phyloP scores from a whole-genome alignment of 2,888 invertebrate species.

The Pardosa pseudoannulata region DNA sequence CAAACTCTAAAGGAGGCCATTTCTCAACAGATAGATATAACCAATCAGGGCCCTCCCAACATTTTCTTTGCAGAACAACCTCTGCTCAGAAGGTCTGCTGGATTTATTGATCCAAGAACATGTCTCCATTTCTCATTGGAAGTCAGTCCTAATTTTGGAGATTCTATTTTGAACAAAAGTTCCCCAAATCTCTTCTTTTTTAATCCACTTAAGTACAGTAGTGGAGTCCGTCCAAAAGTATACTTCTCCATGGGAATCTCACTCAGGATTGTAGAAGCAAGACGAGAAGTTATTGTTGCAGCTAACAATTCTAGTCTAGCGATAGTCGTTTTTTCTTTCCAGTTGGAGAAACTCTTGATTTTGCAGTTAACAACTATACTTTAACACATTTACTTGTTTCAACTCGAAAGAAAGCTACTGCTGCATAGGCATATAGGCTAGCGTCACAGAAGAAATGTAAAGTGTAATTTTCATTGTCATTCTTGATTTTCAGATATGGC shows the following conservation, averaged over 20 bases:
- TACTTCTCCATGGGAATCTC: no score
- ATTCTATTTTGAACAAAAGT: neutral
- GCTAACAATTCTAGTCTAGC: no score
- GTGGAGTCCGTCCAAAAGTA: neutral
- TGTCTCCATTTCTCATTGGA: neutral
- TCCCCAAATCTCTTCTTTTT: neutral
- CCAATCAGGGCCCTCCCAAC: no score
- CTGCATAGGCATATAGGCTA: neutral
- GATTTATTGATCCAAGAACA: neutral
- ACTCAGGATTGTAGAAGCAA: no score
- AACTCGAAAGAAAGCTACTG: neutral
- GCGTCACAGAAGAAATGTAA: neutral
- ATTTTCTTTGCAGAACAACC: conserved; percentile 6
- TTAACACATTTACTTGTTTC: conserved; percentile 1
- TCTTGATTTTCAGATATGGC: neutral
- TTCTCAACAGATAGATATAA: neutral
- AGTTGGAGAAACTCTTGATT: neutral
- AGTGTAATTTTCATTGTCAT: neutral
- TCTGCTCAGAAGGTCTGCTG: no score
- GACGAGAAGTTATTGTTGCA: no score
- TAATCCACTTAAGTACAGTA: neutral
- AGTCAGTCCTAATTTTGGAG: neutral
- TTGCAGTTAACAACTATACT: neutral
- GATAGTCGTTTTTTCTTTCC: no score
- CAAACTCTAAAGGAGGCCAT: neutral